A percentile compares a stretch with the other conserved stretches of the same genome.
Evolutionary conservation across 2,113 vertebrate genomes (phyloP).

Genomic region (Aldabrachelys gigantea): DNA sequence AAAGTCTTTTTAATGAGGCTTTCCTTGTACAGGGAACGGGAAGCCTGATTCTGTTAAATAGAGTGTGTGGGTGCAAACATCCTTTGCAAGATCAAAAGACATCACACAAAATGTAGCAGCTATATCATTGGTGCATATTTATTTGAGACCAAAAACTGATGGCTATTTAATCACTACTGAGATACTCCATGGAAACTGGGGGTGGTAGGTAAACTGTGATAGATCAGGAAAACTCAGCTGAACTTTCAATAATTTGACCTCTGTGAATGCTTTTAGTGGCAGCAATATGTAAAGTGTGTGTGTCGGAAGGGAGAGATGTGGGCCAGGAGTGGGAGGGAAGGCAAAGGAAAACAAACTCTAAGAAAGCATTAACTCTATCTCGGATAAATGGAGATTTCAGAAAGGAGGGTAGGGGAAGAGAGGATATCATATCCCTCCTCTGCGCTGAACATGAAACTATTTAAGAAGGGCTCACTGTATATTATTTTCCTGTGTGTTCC

Average conservation of each 20-base stretch:
- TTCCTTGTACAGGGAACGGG: constrained; percentile 29
- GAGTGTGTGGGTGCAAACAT: constrained; percentile 36
- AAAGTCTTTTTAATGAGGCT: constrained; percentile 65
- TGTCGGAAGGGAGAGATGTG: constrained; percentile 19
- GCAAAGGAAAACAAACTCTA: constrained; percentile 59
- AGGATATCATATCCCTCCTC: neutral
- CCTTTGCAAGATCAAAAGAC: constrained; percentile 62
- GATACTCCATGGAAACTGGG: constrained; percentile 1
- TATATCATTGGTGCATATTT: constrained; percentile 43
- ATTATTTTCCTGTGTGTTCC: constrained; percentile 55
- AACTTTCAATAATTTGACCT: constrained; percentile 69
- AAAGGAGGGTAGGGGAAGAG: neutral
- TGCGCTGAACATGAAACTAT: neutral
- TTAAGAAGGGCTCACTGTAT: constrained; percentile 21
- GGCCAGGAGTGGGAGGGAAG: constrained; percentile 4
- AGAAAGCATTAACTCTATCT: constrained; percentile 44
- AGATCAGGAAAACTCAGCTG: constrained; percentile 69
- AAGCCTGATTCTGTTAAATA: constrained; percentile 28
- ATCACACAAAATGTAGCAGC: constrained; percentile 37
- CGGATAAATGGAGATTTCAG: constrained; percentile 26
- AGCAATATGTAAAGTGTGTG: constrained; percentile 39
- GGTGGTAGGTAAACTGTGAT: constrained; percentile 60
- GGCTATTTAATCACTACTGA: constrained; percentile 45
- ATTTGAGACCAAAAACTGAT: constrained; percentile 24
- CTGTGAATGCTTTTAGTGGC: constrained; percentile 55